Evolutionary conservation across 2,797 vertebrate genomes (phyloP).

Genomic region (Enteromius anoplus): DNA sequence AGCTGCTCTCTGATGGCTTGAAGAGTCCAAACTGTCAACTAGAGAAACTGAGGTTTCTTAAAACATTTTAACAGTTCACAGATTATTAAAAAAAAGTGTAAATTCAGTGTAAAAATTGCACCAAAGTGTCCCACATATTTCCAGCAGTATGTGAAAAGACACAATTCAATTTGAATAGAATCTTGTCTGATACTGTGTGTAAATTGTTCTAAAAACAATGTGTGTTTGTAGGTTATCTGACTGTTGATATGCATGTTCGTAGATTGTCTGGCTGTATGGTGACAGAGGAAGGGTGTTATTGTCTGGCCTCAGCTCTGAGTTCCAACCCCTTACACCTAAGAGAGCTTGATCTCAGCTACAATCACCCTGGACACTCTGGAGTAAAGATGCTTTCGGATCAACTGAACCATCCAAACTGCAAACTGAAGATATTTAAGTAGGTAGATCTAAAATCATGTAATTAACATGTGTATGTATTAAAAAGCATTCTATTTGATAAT

Average conservation of each 20-base stretch:
- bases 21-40: slow-evolving; percentile 30
- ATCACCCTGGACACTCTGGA: background rate
- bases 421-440: background rate
- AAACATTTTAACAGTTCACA: too few species aligned
- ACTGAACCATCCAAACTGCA: slow-evolving; percentile 7
- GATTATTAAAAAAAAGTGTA: too few species aligned
- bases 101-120: too few species aligned
- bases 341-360: slow-evolving; percentile 19
- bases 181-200: background rate
- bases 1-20: slow-evolving; percentile 37
- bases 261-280: slow-evolving; percentile 23
- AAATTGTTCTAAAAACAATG: background rate
- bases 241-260: background rate
- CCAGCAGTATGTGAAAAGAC: background rate
- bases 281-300: slow-evolving; percentile 11
- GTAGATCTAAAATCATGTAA: background rate
- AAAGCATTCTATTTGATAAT: background rate
- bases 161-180: background rate
- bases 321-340: background rate
- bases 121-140: too few species aligned
- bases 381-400: background rate
- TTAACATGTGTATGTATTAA: background rate
- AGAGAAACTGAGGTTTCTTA: slow-evolving; percentile 27
- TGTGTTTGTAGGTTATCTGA: background rate
- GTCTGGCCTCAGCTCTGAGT: background rate